phyloP scores from a whole-genome alignment of 1,140 invertebrate species.

The Sycobia sp. region DNA sequence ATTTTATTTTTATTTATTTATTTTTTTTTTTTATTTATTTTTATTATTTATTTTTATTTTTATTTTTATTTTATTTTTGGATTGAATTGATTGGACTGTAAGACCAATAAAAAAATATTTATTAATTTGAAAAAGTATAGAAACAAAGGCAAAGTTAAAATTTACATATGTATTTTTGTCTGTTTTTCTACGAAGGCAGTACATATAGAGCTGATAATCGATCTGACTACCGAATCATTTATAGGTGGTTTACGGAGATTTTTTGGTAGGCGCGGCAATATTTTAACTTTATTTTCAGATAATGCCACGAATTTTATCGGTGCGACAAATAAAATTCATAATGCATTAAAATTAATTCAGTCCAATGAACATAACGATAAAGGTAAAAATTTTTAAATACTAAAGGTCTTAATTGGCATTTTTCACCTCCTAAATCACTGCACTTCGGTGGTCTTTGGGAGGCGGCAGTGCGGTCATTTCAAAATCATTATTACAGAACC shows the following conservation, averaged over 20 bases:
- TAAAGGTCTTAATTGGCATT: background rate
- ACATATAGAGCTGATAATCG: constrained; percentile 7
- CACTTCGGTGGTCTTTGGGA: constrained; percentile 3
- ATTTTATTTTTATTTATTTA: background rate
- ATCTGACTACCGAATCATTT: constrained; percentile 4
- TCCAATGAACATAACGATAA: background rate
- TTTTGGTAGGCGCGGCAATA: background rate
- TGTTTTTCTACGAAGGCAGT: too few species aligned
- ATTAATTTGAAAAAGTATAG: too few species aligned
- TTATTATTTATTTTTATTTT: background rate
- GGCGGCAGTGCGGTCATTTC: background rate
- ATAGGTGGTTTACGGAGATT: background rate
- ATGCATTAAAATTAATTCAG: background rate
- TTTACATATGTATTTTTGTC: constrained; percentile 21
- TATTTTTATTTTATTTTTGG: too few species aligned
- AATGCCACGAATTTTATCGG: constrained; percentile 5
- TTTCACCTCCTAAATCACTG: background rate
- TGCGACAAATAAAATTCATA: constrained; percentile 1
- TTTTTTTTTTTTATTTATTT: background rate
- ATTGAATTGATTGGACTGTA: too few species aligned
- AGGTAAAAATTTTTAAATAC: background rate
- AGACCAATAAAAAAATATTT: too few species aligned
- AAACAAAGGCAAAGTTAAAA: background rate
- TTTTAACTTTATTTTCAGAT: background rate
- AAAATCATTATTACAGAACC: background rate